phyloP scores from a whole-genome alignment of 2,113 vertebrate genomes.

The Myrmophylax atrothorax region DNA sequence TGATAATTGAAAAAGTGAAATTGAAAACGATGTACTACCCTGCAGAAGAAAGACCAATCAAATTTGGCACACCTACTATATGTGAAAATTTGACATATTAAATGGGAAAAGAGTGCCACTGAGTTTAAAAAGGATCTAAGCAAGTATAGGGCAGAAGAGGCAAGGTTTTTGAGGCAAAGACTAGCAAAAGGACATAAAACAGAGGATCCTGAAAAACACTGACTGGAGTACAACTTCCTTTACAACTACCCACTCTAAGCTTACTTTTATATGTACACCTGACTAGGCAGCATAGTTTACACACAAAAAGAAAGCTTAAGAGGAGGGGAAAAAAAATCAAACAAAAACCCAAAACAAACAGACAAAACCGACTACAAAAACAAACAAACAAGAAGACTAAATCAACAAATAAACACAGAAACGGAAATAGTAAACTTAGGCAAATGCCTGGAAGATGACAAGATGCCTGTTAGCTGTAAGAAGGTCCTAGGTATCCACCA shows the following conservation, averaged over 20 bases:
- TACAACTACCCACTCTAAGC: background rate
- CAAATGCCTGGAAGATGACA: background rate
- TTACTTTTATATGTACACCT: background rate
- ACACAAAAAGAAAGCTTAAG: background rate
- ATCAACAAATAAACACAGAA: background rate
- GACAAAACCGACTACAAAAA: background rate
- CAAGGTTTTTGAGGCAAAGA: background rate
- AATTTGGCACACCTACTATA: background rate
- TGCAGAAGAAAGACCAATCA: background rate
- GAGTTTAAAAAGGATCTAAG: background rate
- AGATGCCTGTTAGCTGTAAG: background rate
- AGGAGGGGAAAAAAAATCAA: rapidly evolving
- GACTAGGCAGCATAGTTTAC: background rate
- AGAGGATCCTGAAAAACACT: background rate
- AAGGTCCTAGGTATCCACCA: background rate
- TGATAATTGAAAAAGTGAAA: background rate
- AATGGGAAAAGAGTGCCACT: background rate
- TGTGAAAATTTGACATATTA: background rate
- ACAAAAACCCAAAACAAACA: background rate
- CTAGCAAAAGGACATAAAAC: background rate
- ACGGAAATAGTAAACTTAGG: background rate
- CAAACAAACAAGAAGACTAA: background rate
- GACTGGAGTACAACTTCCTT: background rate
- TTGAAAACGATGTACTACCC: background rate
- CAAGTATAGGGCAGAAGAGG: background rate